These are phyloP conservation scores for Oligia strigilis DNA, from an alignment of 2,888 invertebrate species.

Conservation along the genomic window DNA sequence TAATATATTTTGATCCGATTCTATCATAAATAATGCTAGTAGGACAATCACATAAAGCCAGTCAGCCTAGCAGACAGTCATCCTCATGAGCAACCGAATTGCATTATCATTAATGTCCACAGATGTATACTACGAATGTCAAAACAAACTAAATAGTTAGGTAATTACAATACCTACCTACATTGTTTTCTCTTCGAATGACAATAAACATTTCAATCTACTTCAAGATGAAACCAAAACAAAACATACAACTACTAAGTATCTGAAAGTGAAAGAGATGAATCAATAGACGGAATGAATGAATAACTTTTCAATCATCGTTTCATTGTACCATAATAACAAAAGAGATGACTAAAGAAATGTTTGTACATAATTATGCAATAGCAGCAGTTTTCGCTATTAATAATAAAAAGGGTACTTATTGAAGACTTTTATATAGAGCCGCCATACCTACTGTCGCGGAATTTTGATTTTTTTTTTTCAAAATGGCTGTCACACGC, in stretches of 20 bases:
- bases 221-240: conserved; percentile 27
- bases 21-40: neutral
- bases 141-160: conserved; percentile 17
- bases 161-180: conserved; percentile 4
- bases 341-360: conserved; percentile 4
- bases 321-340: neutral
- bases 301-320: conserved; percentile 6
- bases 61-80: neutral
- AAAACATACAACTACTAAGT: conserved; percentile 6
- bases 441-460: no score
- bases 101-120: neutral
- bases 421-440: no score
- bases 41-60: neutral
- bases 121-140: neutral
- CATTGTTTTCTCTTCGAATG: conserved; percentile 18
- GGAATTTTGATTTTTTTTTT: no score
- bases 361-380: neutral
- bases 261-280: conserved; percentile 5
- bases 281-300: conserved; percentile 1
- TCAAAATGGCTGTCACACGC: no score
- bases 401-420: no score
- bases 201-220: conserved; percentile 40
- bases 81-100: neutral
- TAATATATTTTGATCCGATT: no score
- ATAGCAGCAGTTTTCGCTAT: no score